phyloP scores from a whole-genome alignment of 2,797 vertebrate species.

The Oophaga sylvatica region DNA sequence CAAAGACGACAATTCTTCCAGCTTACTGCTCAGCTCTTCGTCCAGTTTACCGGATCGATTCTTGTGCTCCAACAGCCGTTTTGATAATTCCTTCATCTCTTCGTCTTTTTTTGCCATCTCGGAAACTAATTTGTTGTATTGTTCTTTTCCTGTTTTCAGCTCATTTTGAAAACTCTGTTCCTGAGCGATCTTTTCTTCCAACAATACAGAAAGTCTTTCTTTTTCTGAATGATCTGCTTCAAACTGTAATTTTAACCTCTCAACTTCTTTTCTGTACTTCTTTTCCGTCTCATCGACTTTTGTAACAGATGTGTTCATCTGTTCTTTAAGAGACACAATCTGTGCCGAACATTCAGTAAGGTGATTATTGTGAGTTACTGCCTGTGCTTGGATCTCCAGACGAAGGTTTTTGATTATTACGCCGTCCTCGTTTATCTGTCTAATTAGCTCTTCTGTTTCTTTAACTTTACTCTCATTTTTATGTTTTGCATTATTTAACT shows the following conservation, averaged over 20 bases:
- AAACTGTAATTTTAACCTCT: slow-evolving; percentile 72
- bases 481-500: slow-evolving; percentile 71
- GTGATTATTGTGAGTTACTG: slow-evolving; percentile 69
- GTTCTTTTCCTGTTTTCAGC: slow-evolving; percentile 80
- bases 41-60: slow-evolving; percentile 69
- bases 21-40: slow-evolving; percentile 72
- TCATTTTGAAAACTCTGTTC: slow-evolving; percentile 78
- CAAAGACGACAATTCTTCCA: slow-evolving; percentile 73
- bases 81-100: slow-evolving; percentile 74
- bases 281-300: slow-evolving; percentile 74
- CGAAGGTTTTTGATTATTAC: slow-evolving; percentile 76
- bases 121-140: slow-evolving; percentile 77
- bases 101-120: slow-evolving; percentile 74
- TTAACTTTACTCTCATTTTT: slow-evolving; percentile 73
- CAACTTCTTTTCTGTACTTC: slow-evolving; percentile 66
- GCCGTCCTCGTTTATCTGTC: slow-evolving; percentile 75
- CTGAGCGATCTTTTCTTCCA: slow-evolving; percentile 70
- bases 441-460: slow-evolving; percentile 76
- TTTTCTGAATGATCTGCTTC: slow-evolving; percentile 69
- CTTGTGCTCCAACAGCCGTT: slow-evolving; percentile 70
- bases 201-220: slow-evolving; percentile 71
- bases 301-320: slow-evolving; percentile 70
- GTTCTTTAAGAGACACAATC: slow-evolving; percentile 79
- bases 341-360: slow-evolving; percentile 78
- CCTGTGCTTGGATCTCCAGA: slow-evolving; percentile 77